Base-by-base conservation (phyloP, 2,888 invertebrate genomes). In the Mesodorylaimus sp. region DNA sequence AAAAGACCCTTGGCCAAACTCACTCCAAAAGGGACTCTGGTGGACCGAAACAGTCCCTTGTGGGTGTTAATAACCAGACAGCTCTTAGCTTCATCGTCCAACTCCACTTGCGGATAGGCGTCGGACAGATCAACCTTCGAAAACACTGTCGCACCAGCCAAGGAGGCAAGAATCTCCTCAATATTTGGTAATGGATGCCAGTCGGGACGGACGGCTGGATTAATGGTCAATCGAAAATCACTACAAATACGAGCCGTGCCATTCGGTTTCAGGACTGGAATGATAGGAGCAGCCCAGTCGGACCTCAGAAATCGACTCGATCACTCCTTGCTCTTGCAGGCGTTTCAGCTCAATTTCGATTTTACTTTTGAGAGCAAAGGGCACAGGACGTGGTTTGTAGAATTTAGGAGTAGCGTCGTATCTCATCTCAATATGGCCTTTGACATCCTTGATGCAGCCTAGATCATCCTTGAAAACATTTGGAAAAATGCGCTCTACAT, bases 211-310 rank as follows among this genome's bases (percentile, higher is more conserved):
- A 48, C 25, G 2, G 27, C 28, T 25, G 29, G 45, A 47, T 60
- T 59, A 2, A 60, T 45, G 0, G 59, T 57, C 1, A 57, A 56
- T 16, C 58, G 57, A 38, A 54, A 59, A 50, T 62, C 57, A 2
- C 58, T 56, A 50, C 56, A 60, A n/a, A 57, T 52, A 25, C 60
- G 41, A 26, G 24, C 56, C n/a, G 49, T 36, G 10, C 54, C 53
- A 38, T 53, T 48, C 25, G 53, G 41, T 48, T 60, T 60, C 1
- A 53, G 44, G 7, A 60, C 56, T 26, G 56, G 54, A 1, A 59
- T 57, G 24, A 59, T 55, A 1, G 59, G 59, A 24, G 59, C 55
- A 2, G 56, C 57, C 58, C 56, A 60, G 21, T 52, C 50, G 21
- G 53, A 54, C 7, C 16, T 7, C 32, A 32, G 16, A 32, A 32